Evolutionary conservation across 2,113 vertebrate species (phyloP).

Genomic region (Numida meleagris): DNA sequence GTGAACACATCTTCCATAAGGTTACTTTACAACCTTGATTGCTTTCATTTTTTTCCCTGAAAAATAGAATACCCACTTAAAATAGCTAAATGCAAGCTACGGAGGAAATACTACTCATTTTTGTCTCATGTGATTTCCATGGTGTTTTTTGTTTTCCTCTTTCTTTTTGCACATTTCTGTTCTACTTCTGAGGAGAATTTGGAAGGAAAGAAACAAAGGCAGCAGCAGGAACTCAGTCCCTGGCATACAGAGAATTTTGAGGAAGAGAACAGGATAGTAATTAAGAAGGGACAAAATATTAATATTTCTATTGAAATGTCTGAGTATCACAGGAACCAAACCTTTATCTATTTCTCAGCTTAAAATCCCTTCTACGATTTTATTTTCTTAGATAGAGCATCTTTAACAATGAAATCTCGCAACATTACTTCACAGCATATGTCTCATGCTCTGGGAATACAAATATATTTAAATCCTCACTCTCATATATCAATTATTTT

Average conservation of each 20-base stretch:
- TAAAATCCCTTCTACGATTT: not conserved
- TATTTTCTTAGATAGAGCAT: not conserved
- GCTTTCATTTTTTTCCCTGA: not conserved
- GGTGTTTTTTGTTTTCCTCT: not conserved
- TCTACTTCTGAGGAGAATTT: not conserved
- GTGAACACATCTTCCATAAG: not conserved
- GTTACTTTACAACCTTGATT: not conserved
- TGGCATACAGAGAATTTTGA: not conserved
- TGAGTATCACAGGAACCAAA: not conserved
- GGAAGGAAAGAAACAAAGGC: not conserved
- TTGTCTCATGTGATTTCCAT: not conserved
- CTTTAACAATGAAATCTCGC: not conserved
- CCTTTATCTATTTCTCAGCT: not conserved
- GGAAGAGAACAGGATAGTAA: not conserved
- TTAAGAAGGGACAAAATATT: not conserved
- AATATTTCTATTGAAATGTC: not conserved
- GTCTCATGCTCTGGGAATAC: not conserved
- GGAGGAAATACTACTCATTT: not conserved
- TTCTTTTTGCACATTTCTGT: not conserved
- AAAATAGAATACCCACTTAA: not conserved
- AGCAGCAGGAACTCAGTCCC: not conserved
- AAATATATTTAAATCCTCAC: constrained; percentile 19
- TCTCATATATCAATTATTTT: constrained; percentile 9
- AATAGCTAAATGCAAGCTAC: not conserved
- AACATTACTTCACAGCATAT: not conserved